Conservation (phyloP, 2,113 vertebrate genomes). For the Choloepus hoffmanni region DNA sequence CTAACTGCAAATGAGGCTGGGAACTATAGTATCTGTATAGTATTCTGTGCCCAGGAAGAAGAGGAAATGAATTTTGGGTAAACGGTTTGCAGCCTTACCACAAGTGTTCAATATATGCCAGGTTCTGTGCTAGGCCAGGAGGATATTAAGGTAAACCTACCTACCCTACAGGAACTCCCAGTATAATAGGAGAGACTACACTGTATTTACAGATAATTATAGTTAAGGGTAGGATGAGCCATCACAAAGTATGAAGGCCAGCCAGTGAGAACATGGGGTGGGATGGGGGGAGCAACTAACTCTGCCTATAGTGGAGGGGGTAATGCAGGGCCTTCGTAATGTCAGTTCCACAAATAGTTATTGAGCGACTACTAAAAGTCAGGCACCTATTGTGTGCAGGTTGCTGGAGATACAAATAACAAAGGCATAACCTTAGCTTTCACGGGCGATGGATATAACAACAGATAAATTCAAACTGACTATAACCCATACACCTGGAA, state of each 20-base stretch:
- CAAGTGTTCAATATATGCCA: neutral
- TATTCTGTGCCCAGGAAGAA: neutral
- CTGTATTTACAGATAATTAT: neutral
- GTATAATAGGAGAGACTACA: neutral
- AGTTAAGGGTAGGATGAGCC: neutral
- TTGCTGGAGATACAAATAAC: neutral
- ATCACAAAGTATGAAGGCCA: neutral
- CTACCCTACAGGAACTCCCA: neutral
- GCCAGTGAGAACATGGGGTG: neutral
- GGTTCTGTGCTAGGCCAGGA: too few relatives aligned
- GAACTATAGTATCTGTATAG: neutral
- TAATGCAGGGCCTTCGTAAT: neutral
- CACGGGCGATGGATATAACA: neutral
- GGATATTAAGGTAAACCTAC: neutral
- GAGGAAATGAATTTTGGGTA: neutral
- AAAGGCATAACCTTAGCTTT: neutral
- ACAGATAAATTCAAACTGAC: neutral
- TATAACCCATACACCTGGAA: neutral
- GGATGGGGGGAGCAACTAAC: neutral
- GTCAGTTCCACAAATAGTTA: neutral
- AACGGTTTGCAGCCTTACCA: neutral
- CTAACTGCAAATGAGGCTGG: neutral
- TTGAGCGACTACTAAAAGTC: neutral
- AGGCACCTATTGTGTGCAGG: neutral
- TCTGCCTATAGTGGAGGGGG: neutral